Base-by-base conservation (phyloP, 2,888 invertebrate genomes). In the Bellardia pandia region DNA sequence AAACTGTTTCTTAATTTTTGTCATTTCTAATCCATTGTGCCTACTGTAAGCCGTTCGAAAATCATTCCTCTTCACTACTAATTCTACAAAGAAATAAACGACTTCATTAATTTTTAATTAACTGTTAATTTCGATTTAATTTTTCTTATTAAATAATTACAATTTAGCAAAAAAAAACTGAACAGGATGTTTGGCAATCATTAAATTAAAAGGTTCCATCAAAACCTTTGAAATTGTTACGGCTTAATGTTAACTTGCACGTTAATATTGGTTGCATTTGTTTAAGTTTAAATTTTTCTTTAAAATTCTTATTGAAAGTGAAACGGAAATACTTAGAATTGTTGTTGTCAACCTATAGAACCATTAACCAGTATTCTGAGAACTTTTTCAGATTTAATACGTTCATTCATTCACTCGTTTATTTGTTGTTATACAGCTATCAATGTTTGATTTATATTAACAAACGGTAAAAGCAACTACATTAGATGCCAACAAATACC, bases 181-280 rank as follows among this genome's bases (percentile, higher is more conserved):
- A 77, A 77, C 77, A 83, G 76, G 77, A 77, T 83, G 77, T 72
- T 72, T 77, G 51, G 82, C 13, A 83, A 83, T 71, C 45, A 62
- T 1, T 23, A 7, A 40, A n/a, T 40, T 23, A 13, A 16, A 14
- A 58, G 13, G 5, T 68, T 66, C 9, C 14, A 1, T 37, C 14
- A 51, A 71, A 71, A 53, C 7, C 40, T 62, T 62, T 72, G 23
- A 33, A 56, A 56, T 23, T 40, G 11, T 40, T 62, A 1, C 7
- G 16, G 48, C 0, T 13, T 53, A 30, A 45, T 37, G 23, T 56
- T 72, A 14, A 48, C 58, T 37, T 77, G 37, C 72, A 64, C 23
- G 64, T 9, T 7, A 64, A 64, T 48, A 69, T 48, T 53, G 45
- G 48, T 62, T 76, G 13, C 71, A 77, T 71, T 68, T 30, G 30